phyloP scores from a whole-genome alignment of 1,140 invertebrate species.

The Leptestheria dahalacensis region DNA sequence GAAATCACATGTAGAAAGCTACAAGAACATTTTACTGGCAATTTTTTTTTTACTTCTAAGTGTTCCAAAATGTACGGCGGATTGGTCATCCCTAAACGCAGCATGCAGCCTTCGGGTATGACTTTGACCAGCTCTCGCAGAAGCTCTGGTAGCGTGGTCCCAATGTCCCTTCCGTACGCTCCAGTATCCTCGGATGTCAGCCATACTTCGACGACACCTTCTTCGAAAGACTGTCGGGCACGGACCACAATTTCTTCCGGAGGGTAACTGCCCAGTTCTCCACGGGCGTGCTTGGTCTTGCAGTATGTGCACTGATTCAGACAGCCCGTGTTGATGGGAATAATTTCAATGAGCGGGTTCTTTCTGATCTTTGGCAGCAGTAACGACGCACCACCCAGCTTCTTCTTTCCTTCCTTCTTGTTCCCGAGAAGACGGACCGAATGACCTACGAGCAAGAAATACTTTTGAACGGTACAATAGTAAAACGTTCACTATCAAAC shows the following conservation, averaged over 20 bases:
- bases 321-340: conserved; percentile 94
- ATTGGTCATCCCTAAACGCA: conserved; percentile 92
- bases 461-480: no score
- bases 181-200: conserved; percentile 96
- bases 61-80: conserved; percentile 95
- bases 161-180: conserved; percentile 90
- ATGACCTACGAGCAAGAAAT: conserved; percentile 40
- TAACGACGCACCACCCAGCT: conserved; percentile 70
- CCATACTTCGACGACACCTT: conserved; percentile 96
- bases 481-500: no score
- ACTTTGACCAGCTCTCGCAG: conserved; percentile 74
- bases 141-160: conserved; percentile 67
- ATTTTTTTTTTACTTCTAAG: conserved; percentile 42
- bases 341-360: conserved; percentile 94
- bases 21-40: not conserved
- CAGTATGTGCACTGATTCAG: conserved; percentile 98
- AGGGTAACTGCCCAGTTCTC: conserved; percentile 85
- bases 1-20: conserved; percentile 10
- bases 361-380: conserved; percentile 82
- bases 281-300: conserved; percentile 94
- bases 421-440: conserved; percentile 60
- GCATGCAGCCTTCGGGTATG: conserved; percentile 75
- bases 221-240: conserved; percentile 67
- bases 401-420: conserved; percentile 66
- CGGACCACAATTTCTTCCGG: conserved; percentile 65